phyloP scores from a whole-genome alignment of 2,113 vertebrate genomes.

The Zingel zingel region DNA sequence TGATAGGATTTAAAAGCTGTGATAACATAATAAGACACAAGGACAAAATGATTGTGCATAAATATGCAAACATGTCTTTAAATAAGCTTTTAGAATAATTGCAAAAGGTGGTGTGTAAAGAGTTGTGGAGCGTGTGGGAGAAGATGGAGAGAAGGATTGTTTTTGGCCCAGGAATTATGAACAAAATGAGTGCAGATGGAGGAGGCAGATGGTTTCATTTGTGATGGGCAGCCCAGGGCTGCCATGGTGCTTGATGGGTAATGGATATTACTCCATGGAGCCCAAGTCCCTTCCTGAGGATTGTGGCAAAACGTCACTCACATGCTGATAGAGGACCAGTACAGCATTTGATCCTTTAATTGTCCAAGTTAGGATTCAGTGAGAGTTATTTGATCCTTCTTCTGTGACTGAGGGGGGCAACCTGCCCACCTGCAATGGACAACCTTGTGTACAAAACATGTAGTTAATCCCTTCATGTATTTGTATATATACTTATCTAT shows the following conservation, averaged over 20 bases:
- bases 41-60: conserved; percentile 1
- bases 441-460: conserved; percentile 23
- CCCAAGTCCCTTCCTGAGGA: conserved; percentile 67
- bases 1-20: conserved; percentile 15
- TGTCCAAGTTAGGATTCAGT: conserved; percentile 57
- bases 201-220: conserved; percentile 87
- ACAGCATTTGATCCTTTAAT: conserved; percentile 72
- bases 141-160: conserved; percentile 58
- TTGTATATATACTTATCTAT: conserved; percentile 5
- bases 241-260: conserved; percentile 79
- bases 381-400: conserved; percentile 54
- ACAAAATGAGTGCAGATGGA: conserved; percentile 85
- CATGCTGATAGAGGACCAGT: conserved; percentile 64
- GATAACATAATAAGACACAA: conserved; percentile 11
- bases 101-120: conserved; percentile 36
- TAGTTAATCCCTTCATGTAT: background rate
- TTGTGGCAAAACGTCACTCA: conserved; percentile 72
- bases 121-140: conserved; percentile 34
- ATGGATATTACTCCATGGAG: conserved; percentile 77
- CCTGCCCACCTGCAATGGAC: conserved; percentile 14
- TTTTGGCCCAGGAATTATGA: conserved; percentile 79
- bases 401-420: conserved; percentile 13
- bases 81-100: conserved; percentile 28
- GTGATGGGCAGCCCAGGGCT: conserved; percentile 80
- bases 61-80: conserved; percentile 35